phyloP scores from a whole-genome alignment of 53 echinoderm and acorn worm species.

The Paelopatides confundens region DNA sequence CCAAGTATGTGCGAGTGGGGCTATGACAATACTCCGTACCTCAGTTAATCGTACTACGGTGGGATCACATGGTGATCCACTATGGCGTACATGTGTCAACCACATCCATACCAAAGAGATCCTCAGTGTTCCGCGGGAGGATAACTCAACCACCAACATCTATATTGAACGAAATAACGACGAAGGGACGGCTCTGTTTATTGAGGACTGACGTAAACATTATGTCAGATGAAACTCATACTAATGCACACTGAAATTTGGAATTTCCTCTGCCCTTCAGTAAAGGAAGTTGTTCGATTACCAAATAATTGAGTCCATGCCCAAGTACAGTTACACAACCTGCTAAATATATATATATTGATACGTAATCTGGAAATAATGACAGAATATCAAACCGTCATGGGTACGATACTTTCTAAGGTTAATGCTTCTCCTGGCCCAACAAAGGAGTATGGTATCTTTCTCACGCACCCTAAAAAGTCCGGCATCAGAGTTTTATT shows the following conservation, averaged over 20 bases:
- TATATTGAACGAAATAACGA: constrained; percentile 40
- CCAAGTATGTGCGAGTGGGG: constrained; percentile 44
- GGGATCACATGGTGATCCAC: neutral
- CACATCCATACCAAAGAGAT: constrained; percentile 55
- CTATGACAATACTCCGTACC: neutral
- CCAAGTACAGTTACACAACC: neutral
- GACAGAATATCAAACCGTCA: constrained; percentile 52
- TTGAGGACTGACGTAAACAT: constrained; percentile 48
- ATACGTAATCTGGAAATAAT: constrained; percentile 26
- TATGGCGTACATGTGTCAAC: constrained; percentile 2
- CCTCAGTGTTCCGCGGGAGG: neutral
- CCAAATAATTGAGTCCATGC: constrained; percentile 48
- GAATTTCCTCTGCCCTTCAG: constrained; percentile 53
- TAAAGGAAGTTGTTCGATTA: constrained; percentile 18
- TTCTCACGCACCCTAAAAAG: constrained; percentile 63
- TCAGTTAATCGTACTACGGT: constrained; percentile 35
- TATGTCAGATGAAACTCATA: constrained; percentile 42
- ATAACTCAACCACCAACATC: too few species aligned
- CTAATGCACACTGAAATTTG: constrained; percentile 48
- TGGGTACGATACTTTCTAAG: too few species aligned
- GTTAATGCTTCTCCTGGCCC: constrained; percentile 26
- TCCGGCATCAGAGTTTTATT: constrained; percentile 56
- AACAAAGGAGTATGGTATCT: constrained; percentile 51
- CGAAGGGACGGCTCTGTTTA: constrained; percentile 33
- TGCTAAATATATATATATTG: constrained; percentile 15